phyloP scores from a whole-genome alignment of 2,888 invertebrate species.

The Netelia fuscicornis region DNA sequence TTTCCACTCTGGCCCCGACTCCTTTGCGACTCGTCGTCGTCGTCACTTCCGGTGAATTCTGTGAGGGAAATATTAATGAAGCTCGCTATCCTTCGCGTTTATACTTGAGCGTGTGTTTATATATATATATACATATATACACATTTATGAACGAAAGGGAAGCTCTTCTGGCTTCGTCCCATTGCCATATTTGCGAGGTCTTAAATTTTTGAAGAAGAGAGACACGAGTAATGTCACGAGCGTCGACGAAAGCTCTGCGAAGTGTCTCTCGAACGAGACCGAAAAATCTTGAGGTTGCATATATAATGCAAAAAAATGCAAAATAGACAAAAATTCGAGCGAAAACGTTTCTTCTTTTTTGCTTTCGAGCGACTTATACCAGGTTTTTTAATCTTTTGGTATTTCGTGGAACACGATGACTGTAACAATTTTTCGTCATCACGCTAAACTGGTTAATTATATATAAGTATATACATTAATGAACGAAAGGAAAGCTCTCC shows the following conservation, averaged over 20 bases:
- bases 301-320: too few relatives aligned
- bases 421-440: too few relatives aligned
- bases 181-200: slow-evolving; percentile 2
- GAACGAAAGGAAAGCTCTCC: too few relatives aligned
- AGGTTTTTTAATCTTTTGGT: too few relatives aligned
- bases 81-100: slow-evolving; percentile 24
- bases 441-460: not conserved
- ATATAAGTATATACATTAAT: too few relatives aligned
- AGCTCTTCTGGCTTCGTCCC: slow-evolving; percentile 1
- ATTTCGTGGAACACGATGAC: too few relatives aligned
- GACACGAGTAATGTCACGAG: not conserved
- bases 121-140: slow-evolving; percentile 34
- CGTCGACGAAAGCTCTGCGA: too few relatives aligned
- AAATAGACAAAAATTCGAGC: not conserved
- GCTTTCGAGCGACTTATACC: too few relatives aligned
- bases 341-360: not conserved
- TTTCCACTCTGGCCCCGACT: slow-evolving; percentile 24
- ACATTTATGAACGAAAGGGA: slow-evolving; percentile 29
- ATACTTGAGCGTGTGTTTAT: not conserved
- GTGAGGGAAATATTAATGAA: slow-evolving; percentile 68
- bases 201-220: slow-evolving; percentile 11
- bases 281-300: too few relatives aligned
- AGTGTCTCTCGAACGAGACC: too few relatives aligned
- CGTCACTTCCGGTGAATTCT: slow-evolving; percentile 65
- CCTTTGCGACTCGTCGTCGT: slow-evolving; percentile 58